Evolutionary conservation across 2,888 invertebrate species (phyloP), one percentile per base, ranked within the genome.

Genomic region (Apamea monoglypha): DNA sequence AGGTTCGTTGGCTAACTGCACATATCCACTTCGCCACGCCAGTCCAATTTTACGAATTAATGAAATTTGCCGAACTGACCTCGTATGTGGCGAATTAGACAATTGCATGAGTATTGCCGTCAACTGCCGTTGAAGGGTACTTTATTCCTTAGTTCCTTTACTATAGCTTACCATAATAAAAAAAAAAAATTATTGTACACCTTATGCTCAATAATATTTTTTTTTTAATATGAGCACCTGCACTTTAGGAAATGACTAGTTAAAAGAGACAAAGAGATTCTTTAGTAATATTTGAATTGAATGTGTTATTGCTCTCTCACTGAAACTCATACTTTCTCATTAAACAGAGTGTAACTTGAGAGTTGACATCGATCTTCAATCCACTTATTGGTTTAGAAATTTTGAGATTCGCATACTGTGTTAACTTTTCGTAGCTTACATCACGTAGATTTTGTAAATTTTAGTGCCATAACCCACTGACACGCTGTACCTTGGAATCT

Each of bases 401-500:
- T 69, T 81, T 67, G 74, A 77, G 78, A 75, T 82, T 85, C 76
- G 68, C 80, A 83, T 80, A 87, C 87, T 64, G 78, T 88, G 82
- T 87, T 86, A 90, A 84, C 83, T 84, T 82, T 79, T 90, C 61
- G 12, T 88, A 83, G 88, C 87, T 87, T 86, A 85, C 84, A 86
- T 86, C 85, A 87, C 78, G 79, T 90, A 91, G 84, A 85, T 91
- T 91, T 90, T 90, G 89, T 92, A 91, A 92, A 89, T 87, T 91
- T 92, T 92, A 94, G 95, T 95, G 95, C 95, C 95, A 95, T 95
- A 95, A 92, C 91, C 80, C 88, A 89, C 90, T 88, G 89, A 92
- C 89, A 85, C 85, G 87, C 89, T 91, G 91, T 93, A 92, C 91
- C 91, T 91, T 89, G 87, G 70, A 85, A 88, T 78, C 81, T 83